phyloP scores from a whole-genome alignment of 2,888 invertebrate species.

The Hypomecis atomaria region DNA sequence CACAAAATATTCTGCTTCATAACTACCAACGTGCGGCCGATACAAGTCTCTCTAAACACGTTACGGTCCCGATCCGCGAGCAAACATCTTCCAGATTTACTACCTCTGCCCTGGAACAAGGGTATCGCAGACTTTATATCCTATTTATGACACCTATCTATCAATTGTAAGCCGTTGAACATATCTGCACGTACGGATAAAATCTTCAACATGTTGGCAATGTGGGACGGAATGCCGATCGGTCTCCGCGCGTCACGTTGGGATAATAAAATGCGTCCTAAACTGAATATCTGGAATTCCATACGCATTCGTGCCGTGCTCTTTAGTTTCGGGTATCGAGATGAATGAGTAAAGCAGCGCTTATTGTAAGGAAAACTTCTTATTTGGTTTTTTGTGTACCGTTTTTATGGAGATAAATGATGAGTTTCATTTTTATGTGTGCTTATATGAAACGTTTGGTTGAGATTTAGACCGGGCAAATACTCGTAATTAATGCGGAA shows the following conservation, averaged over 20 bases:
- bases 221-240: conserved; percentile 26
- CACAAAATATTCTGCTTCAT: not conserved
- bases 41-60: conserved; percentile 9
- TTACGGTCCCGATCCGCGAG: conserved; percentile 14
- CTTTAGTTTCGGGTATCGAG: conserved; percentile 29
- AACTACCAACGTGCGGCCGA: conserved; percentile 1
- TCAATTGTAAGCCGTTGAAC: conserved; percentile 29
- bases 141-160: conserved; percentile 28
- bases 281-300: conserved; percentile 32
- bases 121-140: conserved; percentile 20
- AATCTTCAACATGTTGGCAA: conserved; percentile 30
- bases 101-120: conserved; percentile 20
- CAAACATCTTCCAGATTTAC: conserved; percentile 17
- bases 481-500: too few relatives aligned
- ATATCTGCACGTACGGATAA: conserved; percentile 31
- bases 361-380: conserved; percentile 5
- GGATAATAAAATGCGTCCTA: conserved; percentile 28
- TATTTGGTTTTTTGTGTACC: not conserved
- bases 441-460: too few relatives aligned
- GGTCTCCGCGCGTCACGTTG: conserved; percentile 28
- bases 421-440: not conserved
- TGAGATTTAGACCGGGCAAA: too few relatives aligned
- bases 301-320: conserved; percentile 20
- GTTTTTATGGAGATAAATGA: too few relatives aligned
- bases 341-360: conserved; percentile 25